Percentiles rank a stretch among this genome's conserved stretches.
Conservation (phyloP, 2,113 vertebrate genomes). For the Cavia porcellus region DNA sequence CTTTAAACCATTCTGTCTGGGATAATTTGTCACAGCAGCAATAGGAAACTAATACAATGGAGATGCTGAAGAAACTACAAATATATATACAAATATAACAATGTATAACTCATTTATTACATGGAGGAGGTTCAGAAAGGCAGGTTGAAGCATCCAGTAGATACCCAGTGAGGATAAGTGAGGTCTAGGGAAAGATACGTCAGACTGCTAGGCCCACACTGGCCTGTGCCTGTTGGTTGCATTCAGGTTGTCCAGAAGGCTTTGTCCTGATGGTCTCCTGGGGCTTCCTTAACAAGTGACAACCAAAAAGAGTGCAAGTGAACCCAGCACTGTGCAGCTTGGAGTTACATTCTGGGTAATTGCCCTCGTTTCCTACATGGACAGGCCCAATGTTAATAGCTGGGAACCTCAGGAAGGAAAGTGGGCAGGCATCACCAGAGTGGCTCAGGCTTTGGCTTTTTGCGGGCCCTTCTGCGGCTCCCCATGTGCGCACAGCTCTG, state of each 20-base stretch:
- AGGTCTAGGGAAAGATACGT: neutral
- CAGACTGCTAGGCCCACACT: too few relatives aligned
- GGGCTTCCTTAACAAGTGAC: neutral
- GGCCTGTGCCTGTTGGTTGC: neutral
- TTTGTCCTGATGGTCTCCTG: neutral
- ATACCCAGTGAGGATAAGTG: too few relatives aligned
- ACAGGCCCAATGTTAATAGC: neutral
- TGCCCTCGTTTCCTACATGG: neutral
- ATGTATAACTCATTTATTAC: neutral
- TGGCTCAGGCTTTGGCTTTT: neutral
- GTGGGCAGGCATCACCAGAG: neutral
- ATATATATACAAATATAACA: neutral
- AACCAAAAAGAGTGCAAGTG: neutral
- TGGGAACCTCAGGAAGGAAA: neutral
- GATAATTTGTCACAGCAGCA: neutral
- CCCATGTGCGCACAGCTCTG: neutral
- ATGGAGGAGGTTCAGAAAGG: neutral
- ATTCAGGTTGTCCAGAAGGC: neutral
- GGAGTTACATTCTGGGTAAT: neutral
- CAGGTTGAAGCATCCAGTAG: too few relatives aligned
- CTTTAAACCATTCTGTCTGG: neutral
- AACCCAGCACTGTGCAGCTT: neutral
- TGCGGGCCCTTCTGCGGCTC: neutral
- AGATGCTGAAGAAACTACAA: neutral
- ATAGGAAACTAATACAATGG: neutral